These are phyloP conservation scores for Liasis olivaceus DNA, from an alignment of 2,797 vertebrate species.

Conservation along the genomic window DNA sequence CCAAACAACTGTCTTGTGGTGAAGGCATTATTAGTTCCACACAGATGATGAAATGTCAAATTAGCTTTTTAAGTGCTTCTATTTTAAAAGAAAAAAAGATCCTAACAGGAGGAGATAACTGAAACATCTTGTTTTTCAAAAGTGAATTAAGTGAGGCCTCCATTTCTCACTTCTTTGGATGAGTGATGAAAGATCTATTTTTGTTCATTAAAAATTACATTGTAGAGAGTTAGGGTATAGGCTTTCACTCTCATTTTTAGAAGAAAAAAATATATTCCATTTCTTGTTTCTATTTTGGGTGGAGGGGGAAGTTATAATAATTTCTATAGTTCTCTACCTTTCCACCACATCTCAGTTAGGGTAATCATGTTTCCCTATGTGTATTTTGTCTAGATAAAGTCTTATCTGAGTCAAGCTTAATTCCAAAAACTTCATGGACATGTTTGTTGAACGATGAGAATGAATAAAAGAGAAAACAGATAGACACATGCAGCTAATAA, in stretches of 20 bases:
- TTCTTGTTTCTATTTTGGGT: background rate
- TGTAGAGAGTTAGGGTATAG: conserved; percentile 18
- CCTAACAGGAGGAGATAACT: conserved; percentile 41
- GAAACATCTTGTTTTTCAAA: conserved; percentile 24
- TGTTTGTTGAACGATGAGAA: too few species aligned
- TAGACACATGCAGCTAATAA: too few species aligned
- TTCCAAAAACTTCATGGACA: too few species aligned
- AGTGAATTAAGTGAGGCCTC: conserved; percentile 14
- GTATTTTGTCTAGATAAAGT: background rate
- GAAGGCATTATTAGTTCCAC: conserved; percentile 61
- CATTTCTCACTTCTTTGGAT: conserved; percentile 14
- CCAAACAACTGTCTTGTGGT: conserved; percentile 56
- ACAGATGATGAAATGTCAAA: conserved; percentile 53
- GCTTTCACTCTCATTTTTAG: conserved; percentile 22
- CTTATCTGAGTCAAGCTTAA: too few species aligned
- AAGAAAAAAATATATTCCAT: background rate
- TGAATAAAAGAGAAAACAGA: too few species aligned
- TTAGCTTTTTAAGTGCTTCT: conserved; percentile 20
- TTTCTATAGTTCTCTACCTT: background rate
- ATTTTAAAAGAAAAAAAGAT: conserved; percentile 21
- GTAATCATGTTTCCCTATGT: background rate
- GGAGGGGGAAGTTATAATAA: background rate
- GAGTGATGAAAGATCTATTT: conserved; percentile 42
- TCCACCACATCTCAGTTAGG: background rate
- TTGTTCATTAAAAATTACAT: conserved; percentile 39